phyloP scores from a whole-genome alignment of 1,140 invertebrate genomes.

The Choristoneura fumiferana region DNA sequence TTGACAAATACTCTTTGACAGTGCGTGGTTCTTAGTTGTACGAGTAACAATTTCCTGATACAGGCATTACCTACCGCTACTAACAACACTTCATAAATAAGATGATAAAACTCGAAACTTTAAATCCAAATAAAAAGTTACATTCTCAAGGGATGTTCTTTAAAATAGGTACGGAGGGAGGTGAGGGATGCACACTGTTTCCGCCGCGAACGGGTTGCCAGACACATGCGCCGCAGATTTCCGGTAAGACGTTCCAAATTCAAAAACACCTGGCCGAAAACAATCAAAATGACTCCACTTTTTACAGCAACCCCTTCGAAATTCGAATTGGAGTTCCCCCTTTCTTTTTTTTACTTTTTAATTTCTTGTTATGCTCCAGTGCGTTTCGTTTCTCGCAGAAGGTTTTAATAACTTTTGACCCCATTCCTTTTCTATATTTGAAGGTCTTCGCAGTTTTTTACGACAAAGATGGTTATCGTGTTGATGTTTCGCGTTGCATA shows the following conservation, averaged over 20 bases:
- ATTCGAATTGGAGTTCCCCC: conserved; percentile 56
- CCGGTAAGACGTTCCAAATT: conserved; percentile 65
- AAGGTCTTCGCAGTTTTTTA: conserved; percentile 31
- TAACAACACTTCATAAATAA: conserved; percentile 17
- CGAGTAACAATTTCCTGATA: conserved; percentile 15
- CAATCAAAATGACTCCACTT: conserved; percentile 59
- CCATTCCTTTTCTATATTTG: conserved; percentile 28
- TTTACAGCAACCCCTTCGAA: conserved; percentile 64
- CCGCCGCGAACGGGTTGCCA: conserved; percentile 59
- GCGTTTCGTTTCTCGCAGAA: conserved; percentile 27
- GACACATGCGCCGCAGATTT: conserved; percentile 72
- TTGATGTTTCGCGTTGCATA: conserved; percentile 54
- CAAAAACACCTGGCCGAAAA: conserved; percentile 65
- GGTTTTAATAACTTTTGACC: conserved; percentile 24
- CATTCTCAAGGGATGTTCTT: conserved; percentile 47
- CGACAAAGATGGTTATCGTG: conserved; percentile 45
- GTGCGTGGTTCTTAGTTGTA: conserved; percentile 27
- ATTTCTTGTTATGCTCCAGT: conserved; percentile 43
- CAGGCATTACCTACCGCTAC: conserved; percentile 8
- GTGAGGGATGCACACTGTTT: conserved; percentile 63
- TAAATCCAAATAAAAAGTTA: conserved; percentile 34
- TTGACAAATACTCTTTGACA: no score
- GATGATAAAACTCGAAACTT: background rate
- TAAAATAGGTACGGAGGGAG: conserved; percentile 49
- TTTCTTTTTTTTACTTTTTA: conserved; percentile 50